Conservation (phyloP, 2,888 invertebrate genomes). For the Nesidiocoris tenuis region DNA sequence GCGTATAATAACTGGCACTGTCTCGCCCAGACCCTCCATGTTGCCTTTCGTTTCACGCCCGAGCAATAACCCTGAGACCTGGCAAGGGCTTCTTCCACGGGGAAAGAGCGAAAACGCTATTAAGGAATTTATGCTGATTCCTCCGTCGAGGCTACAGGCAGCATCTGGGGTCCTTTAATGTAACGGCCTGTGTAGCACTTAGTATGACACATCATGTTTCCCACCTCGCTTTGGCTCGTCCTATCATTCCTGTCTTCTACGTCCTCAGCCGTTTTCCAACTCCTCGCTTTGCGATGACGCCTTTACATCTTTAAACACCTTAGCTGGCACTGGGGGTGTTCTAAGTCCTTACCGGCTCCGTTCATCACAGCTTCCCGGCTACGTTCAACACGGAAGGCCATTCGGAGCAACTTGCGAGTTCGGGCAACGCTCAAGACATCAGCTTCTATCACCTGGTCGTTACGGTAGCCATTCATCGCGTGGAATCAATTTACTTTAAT, state of each 20-base stretch:
- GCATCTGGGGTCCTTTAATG: constrained; percentile 47
- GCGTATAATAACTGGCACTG: constrained; percentile 42
- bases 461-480: background rate
- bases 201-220: constrained; percentile 41
- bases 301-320: constrained; percentile 39
- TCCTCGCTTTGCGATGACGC: background rate
- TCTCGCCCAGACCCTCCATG: constrained; percentile 1
- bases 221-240: constrained; percentile 22
- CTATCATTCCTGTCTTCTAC: constrained; percentile 24
- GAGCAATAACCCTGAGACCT: background rate
- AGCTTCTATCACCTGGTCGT: background rate
- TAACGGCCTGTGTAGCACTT: constrained; percentile 42
- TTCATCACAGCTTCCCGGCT: constrained; percentile 6
- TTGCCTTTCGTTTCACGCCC: background rate
- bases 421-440: background rate
- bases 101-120: constrained; percentile 44
- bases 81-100: background rate
- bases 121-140: constrained; percentile 51
- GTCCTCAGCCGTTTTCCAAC: background rate
- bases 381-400: constrained; percentile 7
- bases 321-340: background rate
- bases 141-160: constrained; percentile 36
- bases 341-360: constrained; percentile 5
- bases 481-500: background rate
- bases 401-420: background rate